Base-by-base conservation (phyloP, 1,140 invertebrate species). In the Hirudo medicinalis region DNA sequence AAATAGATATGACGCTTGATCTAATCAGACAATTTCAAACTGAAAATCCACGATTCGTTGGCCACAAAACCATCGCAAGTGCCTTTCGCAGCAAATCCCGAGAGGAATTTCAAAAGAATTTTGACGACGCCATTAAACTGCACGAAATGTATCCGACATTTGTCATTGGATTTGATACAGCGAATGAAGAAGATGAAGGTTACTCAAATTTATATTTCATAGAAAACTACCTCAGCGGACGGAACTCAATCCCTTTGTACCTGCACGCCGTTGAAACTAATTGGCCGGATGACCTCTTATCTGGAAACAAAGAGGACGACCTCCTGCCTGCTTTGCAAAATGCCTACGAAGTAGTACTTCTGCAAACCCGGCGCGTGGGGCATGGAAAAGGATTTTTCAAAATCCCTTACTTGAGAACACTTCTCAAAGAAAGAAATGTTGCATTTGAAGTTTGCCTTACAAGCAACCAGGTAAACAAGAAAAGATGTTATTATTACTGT, bases 191-290 rank as follows among this genome's bases (percentile, higher is more conserved):
- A 71, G 77, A 78, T 57, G 66, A 60, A 13, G 77, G 77, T 15
- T 75, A 77, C 72, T 76, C 77, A 13, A 69, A 75, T 5, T 54
- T 77, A n/a, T 76, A 73, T 70, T 77, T 74, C 53, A 74, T 57
- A 49, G 43, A 49, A 9, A 49, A 49, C 43, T 49, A 49, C 43
- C 43, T 49, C 13, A 49, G 43, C 4, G 29, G 43, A 49, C 43
- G 43, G 15, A 49, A 49, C 11, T 49, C 43, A 17, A 49, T 68
- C 20, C 67, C 67, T 2, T 72, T 75, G n/a, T 74, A 72, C 60
- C 73, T 78, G 55, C 77, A 78, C 53, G 71, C 72, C 9, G 75
- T 72, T 4, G 76, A 78, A 75, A 78, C 76, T 6, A 78, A 74
- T 29, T 76, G 76, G 76, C 77, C 77, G 32, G 74, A 75, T 0